These are phyloP conservation scores for Drosophila arawakana DNA, from an alignment of 1,140 invertebrate species.

Conservation along the genomic window DNA sequence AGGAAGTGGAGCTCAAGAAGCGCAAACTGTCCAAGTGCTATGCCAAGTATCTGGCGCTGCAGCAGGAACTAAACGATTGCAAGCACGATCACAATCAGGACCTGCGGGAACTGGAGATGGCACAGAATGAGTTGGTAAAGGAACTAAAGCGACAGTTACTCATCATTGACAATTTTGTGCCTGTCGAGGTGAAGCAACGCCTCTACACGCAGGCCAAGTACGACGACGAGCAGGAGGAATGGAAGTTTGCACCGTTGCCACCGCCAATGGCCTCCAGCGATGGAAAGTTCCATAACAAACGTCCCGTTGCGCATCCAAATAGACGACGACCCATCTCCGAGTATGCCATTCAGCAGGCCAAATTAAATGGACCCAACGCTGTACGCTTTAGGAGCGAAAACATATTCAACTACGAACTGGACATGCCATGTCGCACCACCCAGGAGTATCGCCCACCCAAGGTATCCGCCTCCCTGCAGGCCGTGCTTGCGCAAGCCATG, in stretches of 20 bases:
- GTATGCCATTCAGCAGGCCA: slow-evolving; percentile 88
- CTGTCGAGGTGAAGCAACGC: slow-evolving; percentile 93
- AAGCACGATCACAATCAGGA: slow-evolving; percentile 93
- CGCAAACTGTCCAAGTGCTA: slow-evolving; percentile 91
- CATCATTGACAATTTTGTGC: slow-evolving; percentile 99
- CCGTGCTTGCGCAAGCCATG: slow-evolving; percentile 90
- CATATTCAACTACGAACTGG: slow-evolving; percentile 92
- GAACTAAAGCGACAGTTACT: slow-evolving; percentile 92
- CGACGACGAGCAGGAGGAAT: slow-evolving; percentile 95
- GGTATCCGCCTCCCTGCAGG: slow-evolving; percentile 90
- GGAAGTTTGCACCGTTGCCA: slow-evolving; percentile 87
- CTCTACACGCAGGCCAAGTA: slow-evolving; percentile 92
- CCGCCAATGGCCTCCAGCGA: slow-evolving; percentile 64
- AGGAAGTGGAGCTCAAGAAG: slow-evolving; percentile 97
- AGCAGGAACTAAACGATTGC: slow-evolving; percentile 92
- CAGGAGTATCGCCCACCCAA: slow-evolving; percentile 91
- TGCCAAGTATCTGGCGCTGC: slow-evolving; percentile 84
- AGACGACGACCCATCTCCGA: slow-evolving; percentile 90
- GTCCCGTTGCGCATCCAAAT: slow-evolving; percentile 88
- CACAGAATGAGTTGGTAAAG: slow-evolving; percentile 92
- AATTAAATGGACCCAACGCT: slow-evolving; percentile 85
- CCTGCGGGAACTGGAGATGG: slow-evolving; percentile 91
- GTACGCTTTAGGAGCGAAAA: slow-evolving; percentile 91
- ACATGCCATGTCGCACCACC: slow-evolving; percentile 92
- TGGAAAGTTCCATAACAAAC: slow-evolving; percentile 85